Evolutionary conservation across 2,113 vertebrate species (phyloP).

Genomic region (Cyrtonyx montezumae): DNA sequence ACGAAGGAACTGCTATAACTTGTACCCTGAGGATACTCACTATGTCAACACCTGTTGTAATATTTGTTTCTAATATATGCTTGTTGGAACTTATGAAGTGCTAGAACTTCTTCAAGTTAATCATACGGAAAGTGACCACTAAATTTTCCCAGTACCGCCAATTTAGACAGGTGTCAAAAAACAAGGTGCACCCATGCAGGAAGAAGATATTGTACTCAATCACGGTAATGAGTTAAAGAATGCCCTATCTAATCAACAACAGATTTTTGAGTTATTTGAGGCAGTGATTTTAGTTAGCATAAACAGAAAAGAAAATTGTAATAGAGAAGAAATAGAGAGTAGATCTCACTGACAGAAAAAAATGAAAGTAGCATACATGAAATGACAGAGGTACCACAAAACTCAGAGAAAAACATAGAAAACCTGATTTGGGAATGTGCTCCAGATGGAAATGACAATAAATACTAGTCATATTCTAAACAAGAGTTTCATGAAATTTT

Average conservation of each 20-base stretch:
- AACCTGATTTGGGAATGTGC: neutral
- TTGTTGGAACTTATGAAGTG: neutral
- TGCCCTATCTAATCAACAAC: neutral
- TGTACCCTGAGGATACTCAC: neutral
- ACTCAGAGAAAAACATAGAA: neutral
- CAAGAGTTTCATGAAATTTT: neutral
- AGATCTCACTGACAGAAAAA: neutral
- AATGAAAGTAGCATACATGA: neutral
- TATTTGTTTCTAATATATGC: neutral
- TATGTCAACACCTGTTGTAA: neutral
- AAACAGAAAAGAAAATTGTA: neutral
- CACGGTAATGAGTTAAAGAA: neutral
- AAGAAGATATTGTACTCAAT: neutral
- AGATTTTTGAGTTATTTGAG: neutral
- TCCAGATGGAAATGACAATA: neutral
- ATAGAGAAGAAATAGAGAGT: neutral
- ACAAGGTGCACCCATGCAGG: neutral
- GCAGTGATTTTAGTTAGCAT: neutral
- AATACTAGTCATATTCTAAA: neutral
- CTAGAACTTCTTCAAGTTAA: neutral
- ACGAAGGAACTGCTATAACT: neutral
- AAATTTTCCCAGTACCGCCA: neutral
- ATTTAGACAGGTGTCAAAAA: neutral
- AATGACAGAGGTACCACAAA: neutral
- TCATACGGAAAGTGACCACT: neutral